phyloP scores from a whole-genome alignment of 1,140 invertebrate species.

The Spodoptera litura region DNA sequence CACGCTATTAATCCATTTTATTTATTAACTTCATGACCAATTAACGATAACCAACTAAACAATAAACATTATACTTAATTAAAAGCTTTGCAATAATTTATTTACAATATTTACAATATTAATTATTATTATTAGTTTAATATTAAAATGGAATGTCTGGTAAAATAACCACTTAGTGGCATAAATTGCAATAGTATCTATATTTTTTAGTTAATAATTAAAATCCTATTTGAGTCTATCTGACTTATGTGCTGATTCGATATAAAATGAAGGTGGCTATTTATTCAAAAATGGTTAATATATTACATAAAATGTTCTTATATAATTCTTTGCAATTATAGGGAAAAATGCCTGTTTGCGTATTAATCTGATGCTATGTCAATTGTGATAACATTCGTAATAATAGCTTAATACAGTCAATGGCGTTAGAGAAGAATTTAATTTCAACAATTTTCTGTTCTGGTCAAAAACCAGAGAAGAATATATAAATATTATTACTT shows the following conservation, averaged over 20 bases:
- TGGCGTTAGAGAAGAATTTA: too few relatives aligned
- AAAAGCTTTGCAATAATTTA: conserved; percentile 37
- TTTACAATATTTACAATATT: conserved; percentile 41
- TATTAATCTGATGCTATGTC: too few relatives aligned
- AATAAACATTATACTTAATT: conserved; percentile 8
- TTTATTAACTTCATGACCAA: too few relatives aligned
- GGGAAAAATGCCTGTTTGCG: too few relatives aligned
- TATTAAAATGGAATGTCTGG: conserved; percentile 34
- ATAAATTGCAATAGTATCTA: conserved; percentile 1
- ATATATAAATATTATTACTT: too few relatives aligned
- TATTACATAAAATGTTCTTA: neutral
- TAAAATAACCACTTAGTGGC: conserved; percentile 25
- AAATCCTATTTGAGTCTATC: neutral
- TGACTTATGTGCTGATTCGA: neutral
- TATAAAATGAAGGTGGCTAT: neutral
- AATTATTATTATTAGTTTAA: neutral
- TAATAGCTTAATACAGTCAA: too few relatives aligned
- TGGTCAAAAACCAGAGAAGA: too few relatives aligned
- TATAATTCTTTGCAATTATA: too few relatives aligned
- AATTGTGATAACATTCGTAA: too few relatives aligned
- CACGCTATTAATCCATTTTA: too few relatives aligned
- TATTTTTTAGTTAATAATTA: neutral
- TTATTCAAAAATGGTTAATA: neutral
- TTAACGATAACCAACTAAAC: conserved; percentile 30
- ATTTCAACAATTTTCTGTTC: too few relatives aligned